Conservation (phyloP, 2,888 invertebrate genomes). For the Octonoba sinensis region DNA sequence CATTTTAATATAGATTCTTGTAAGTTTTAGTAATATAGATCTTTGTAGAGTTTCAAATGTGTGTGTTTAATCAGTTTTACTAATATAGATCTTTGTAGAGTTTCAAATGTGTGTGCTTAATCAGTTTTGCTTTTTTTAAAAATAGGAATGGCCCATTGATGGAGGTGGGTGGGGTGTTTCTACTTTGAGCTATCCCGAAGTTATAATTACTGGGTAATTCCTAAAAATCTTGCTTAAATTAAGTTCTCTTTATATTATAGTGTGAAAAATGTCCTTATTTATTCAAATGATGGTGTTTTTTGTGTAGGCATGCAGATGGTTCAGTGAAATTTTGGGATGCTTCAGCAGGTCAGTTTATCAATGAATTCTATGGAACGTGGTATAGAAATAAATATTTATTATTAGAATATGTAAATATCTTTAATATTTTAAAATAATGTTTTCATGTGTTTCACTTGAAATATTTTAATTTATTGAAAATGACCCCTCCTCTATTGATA, state of each 20-base stretch:
- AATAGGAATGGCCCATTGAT: conserved; percentile 91
- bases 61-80: too few species aligned
- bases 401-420: too few species aligned
- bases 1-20: too few species aligned
- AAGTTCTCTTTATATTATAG: neutral
- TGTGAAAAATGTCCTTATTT: neutral
- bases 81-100: too few species aligned
- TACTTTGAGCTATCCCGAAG: conserved; percentile 96
- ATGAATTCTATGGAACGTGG: neutral
- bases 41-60: too few species aligned
- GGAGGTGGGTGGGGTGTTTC: conserved; percentile 97
- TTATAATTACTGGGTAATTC: conserved; percentile 93
- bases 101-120: too few species aligned
- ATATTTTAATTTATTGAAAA: too few species aligned
- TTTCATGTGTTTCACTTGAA: too few species aligned
- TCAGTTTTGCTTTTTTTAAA: neutral
- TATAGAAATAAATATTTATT: too few species aligned
- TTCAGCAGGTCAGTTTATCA: conserved; percentile 54
- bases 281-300: conserved; percentile 7
- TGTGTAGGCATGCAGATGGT: conserved; percentile 94
- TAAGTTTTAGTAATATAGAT: too few species aligned
- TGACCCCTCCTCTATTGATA: too few species aligned
- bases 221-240: neutral
- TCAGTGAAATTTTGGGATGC: conserved; percentile 98
- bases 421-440: too few species aligned